phyloP scores from a whole-genome alignment of 2,113 vertebrate species.

The Rousettus leschenaultii region DNA sequence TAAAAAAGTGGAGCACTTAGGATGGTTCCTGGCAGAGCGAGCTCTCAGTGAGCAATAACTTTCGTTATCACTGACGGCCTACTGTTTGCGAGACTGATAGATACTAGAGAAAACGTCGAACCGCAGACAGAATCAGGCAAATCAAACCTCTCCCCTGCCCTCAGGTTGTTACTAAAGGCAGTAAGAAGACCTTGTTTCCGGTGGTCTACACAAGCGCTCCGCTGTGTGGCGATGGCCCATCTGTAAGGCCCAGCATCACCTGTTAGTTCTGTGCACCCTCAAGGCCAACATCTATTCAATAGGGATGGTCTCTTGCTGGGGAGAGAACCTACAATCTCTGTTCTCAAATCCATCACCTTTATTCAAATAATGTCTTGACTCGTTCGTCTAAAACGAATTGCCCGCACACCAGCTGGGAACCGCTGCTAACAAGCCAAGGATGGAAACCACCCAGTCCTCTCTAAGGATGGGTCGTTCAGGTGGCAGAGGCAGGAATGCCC shows the following conservation, averaged over 20 bases:
- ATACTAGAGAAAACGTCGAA: neutral
- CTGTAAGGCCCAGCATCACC: neutral
- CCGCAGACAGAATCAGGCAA: neutral
- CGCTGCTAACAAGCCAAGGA: neutral
- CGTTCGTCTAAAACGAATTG: neutral
- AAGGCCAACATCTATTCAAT: neutral
- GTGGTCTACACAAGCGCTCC: neutral
- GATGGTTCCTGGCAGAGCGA: neutral
- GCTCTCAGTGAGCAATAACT: neutral
- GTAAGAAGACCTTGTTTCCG: neutral
- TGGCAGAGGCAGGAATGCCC: constrained; percentile 36
- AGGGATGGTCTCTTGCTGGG: neutral
- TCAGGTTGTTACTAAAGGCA: neutral
- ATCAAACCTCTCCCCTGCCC: neutral
- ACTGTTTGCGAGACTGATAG: neutral
- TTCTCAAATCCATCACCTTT: neutral
- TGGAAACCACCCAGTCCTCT: neutral
- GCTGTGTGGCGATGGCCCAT: neutral
- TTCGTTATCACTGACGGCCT: neutral
- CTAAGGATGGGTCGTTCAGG: neutral
- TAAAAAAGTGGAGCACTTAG: neutral
- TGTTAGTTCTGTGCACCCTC: neutral
- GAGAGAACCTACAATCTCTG: neutral
- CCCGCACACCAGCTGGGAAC: neutral
- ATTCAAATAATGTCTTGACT: neutral